Conservation (phyloP, 2,888 invertebrate genomes). For the Theretra japonica region DNA sequence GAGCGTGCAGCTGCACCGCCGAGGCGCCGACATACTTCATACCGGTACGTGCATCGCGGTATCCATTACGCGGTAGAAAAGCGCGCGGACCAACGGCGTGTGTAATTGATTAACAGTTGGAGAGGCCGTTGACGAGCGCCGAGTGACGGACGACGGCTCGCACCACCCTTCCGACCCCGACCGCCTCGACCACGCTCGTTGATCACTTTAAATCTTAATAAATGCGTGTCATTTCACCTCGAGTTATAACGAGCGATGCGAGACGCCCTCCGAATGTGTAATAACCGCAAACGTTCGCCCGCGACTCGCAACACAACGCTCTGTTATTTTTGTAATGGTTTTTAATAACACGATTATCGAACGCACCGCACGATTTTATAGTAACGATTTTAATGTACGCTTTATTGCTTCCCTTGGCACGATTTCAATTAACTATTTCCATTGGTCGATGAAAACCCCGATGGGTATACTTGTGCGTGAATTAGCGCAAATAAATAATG, state of each 20-base stretch:
- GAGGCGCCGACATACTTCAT: constrained; percentile 60
- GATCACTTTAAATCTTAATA: constrained; percentile 64
- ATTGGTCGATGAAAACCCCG: constrained; percentile 46
- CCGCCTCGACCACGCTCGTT: constrained; percentile 46
- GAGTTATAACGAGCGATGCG: constrained; percentile 34
- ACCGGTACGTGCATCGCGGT: constrained; percentile 65
- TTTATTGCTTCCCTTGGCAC: constrained; percentile 57
- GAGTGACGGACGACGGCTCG: constrained; percentile 36
- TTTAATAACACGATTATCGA: constrained; percentile 59
- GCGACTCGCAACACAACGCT: constrained; percentile 34
- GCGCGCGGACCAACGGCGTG: constrained; percentile 72
- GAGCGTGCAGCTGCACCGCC: constrained; percentile 62
- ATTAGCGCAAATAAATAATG: constrained; percentile 48
- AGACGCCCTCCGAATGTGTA: constrained; percentile 42
- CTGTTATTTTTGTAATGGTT: constrained; percentile 54
- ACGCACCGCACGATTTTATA: constrained; percentile 51
- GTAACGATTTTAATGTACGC: constrained; percentile 48
- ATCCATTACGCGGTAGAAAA: constrained; percentile 80
- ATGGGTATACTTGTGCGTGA: constrained; percentile 47
- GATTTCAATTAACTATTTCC: constrained; percentile 56
- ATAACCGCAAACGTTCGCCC: constrained; percentile 35
- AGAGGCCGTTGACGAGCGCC: constrained; percentile 65
- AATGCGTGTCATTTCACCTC: constrained; percentile 56
- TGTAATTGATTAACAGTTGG: constrained; percentile 82
- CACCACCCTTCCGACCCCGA: constrained; percentile 39